Percentiles rank a stretch among this genome's conserved stretches.
These are phyloP conservation scores for Xanthia togata DNA, from an alignment of 2,888 invertebrate genomes.

Conservation along the genomic window DNA sequence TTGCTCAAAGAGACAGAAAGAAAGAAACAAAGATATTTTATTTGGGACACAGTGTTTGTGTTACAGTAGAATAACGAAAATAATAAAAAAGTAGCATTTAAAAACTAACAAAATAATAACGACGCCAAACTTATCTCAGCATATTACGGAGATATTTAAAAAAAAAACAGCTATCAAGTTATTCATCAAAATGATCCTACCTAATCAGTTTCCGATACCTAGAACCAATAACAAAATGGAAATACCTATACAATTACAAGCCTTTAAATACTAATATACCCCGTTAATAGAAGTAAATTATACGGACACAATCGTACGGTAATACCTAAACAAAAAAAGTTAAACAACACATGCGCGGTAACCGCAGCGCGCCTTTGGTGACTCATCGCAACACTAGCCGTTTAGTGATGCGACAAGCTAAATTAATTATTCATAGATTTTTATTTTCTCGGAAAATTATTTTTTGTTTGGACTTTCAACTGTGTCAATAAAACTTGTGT, in stretches of 20 bases:
- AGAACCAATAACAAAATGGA: constrained; percentile 39
- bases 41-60: too few relatives aligned
- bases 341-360: constrained; percentile 68
- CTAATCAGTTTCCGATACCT: neutral
- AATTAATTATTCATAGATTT: constrained; percentile 62
- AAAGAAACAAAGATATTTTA: too few relatives aligned
- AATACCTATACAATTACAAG: constrained; percentile 51
- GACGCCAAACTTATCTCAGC: too few relatives aligned
- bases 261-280: constrained; percentile 36
- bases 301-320: constrained; percentile 58
- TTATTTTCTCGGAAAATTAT: neutral
- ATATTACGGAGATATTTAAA: too few relatives aligned
- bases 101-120: too few relatives aligned
- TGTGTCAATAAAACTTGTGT: neutral
- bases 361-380: constrained; percentile 71
- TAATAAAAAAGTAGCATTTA: too few relatives aligned
- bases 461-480: neutral
- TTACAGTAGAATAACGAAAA: too few relatives aligned
- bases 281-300: constrained; percentile 62
- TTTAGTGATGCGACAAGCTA: constrained; percentile 65
- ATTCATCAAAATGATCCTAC: neutral
- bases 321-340: constrained; percentile 61
- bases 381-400: constrained; percentile 73
- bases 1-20: too few relatives aligned
- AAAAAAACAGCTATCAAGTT: neutral